These are phyloP conservation scores for Cyrtorhinus lividipennis DNA, from an alignment of 1,140 invertebrate genomes.

Conservation along the genomic window DNA sequence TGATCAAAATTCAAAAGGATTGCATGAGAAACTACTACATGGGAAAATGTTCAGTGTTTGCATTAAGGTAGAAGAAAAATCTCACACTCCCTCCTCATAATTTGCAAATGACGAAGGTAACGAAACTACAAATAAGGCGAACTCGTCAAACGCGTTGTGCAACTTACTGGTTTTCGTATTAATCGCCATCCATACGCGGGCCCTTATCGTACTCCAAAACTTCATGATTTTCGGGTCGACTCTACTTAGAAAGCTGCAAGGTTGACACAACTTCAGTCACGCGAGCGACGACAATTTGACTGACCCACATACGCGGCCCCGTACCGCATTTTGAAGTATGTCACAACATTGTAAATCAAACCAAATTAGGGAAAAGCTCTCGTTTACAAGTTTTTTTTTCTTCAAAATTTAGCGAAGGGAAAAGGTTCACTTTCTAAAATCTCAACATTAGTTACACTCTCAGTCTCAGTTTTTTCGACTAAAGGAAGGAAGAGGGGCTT, in stretches of 20 bases:
- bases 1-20: too few relatives aligned
- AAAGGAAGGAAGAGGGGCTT: not conserved
- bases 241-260: not conserved
- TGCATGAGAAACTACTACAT: too few relatives aligned
- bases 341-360: not conserved
- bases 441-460: not conserved
- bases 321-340: not conserved
- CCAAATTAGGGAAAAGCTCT: not conserved
- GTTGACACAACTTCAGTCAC: not conserved
- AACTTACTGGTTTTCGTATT: too few relatives aligned
- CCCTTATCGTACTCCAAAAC: too few relatives aligned
- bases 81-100: too few relatives aligned
- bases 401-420: not conserved
- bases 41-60: too few relatives aligned
- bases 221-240: too few relatives aligned
- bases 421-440: not conserved
- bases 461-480: not conserved
- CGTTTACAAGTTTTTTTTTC: not conserved
- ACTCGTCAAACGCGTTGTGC: too few relatives aligned
- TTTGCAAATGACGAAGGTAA: too few relatives aligned
- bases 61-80: too few relatives aligned
- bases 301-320: not conserved
- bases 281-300: not conserved
- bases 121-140: too few relatives aligned
- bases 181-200: too few relatives aligned